Conservation (phyloP, 1,140 invertebrate species). For the Drosophila sp. region DNA sequence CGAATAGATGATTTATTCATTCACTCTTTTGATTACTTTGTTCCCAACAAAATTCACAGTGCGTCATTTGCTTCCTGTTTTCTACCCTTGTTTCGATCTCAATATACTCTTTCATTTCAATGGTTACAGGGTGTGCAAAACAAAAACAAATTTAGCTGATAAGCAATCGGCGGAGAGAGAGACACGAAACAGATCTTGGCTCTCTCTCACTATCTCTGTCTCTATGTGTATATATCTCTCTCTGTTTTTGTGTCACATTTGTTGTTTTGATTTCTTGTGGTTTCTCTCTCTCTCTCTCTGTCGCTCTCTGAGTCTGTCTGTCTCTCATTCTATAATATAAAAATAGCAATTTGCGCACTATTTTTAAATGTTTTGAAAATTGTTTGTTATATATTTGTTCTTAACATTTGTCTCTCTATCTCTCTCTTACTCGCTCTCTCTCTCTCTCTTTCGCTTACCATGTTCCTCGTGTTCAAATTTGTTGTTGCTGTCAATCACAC, state of each 20-base stretch:
- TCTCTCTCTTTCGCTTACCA: conserved; percentile 9
- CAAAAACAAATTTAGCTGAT: conserved; percentile 28
- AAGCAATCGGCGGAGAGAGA: conserved; percentile 16
- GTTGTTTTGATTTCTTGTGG: conserved; percentile 42
- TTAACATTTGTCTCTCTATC: conserved; percentile 20
- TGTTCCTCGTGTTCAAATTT: conserved; percentile 40
- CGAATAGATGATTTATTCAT: too few relatives aligned
- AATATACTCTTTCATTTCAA: neutral
- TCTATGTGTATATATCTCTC: conserved; percentile 19
- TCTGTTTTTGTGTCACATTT: conserved; percentile 48
- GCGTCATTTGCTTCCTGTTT: neutral
- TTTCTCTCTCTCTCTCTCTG: conserved; percentile 1
- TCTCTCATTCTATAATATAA: conserved; percentile 45
- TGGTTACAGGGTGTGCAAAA: neutral
- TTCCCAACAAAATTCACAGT: too few relatives aligned
- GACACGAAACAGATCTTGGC: neutral
- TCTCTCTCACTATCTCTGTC: conserved; percentile 7
- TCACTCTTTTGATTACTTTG: too few relatives aligned
- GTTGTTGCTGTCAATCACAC: conserved; percentile 58
- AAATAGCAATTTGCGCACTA: conserved; percentile 81
- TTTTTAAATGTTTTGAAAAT: conserved; percentile 80
- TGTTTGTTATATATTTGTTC: conserved; percentile 56
- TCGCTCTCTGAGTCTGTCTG: neutral
- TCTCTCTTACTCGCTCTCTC: conserved; percentile 21
- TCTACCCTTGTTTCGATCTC: neutral